Conservation (phyloP, 2,113 vertebrate genomes). For the Podarcis muralis region DNA sequence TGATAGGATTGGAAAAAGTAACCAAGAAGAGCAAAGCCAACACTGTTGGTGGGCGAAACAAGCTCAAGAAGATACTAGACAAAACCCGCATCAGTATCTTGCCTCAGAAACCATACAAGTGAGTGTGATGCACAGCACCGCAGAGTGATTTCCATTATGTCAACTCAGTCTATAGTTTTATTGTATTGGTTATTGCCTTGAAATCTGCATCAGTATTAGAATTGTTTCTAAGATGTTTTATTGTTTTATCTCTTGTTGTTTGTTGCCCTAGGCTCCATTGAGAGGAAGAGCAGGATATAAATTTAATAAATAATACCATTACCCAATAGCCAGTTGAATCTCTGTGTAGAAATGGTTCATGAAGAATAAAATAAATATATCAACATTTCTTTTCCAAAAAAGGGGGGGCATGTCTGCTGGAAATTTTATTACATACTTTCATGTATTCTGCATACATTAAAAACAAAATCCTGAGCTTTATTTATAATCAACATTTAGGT, state of each 20-base stretch:
- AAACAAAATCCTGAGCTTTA: neutral
- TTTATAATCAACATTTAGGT: neutral
- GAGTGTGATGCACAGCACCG: constrained; percentile 62
- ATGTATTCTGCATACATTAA: neutral
- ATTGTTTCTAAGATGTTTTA: too few species aligned
- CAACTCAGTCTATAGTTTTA: neutral
- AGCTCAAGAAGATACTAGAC: constrained; percentile 97
- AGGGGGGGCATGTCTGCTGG: neutral
- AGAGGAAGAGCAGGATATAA: too few species aligned
- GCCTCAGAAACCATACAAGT: constrained; percentile 99
- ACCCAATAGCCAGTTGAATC: neutral
- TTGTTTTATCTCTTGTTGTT: too few species aligned
- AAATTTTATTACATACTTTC: neutral
- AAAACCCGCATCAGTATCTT: constrained; percentile 98
- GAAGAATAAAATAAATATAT: neutral
- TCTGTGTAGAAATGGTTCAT: neutral
- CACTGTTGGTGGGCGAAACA: constrained; percentile 95
- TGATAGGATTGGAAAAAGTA: constrained; percentile 94
- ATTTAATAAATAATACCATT: neutral
- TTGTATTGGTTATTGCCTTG: neutral
- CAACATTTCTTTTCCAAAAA: neutral
- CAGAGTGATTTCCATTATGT: neutral
- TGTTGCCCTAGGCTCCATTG: too few species aligned
- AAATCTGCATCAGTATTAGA: neutral
- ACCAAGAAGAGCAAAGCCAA: constrained; percentile 96